Evolutionary conservation across 2,113 vertebrate genomes (phyloP).

Genomic region (Condylura cristata): DNA sequence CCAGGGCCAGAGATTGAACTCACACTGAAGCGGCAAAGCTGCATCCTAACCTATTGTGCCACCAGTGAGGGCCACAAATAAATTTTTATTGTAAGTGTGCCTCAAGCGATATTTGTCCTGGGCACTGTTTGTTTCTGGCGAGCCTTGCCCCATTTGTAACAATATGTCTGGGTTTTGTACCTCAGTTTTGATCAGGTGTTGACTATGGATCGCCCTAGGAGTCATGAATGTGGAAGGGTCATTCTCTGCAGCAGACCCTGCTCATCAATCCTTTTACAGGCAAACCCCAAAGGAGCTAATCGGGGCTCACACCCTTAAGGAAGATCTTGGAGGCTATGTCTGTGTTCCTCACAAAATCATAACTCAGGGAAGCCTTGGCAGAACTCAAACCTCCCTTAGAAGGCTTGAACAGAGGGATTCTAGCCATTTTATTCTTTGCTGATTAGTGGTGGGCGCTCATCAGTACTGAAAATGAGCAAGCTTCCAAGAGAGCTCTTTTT

Average conservation of each 20-base stretch:
- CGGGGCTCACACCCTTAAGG: not conserved
- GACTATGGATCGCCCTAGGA: not conserved
- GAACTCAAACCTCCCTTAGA: not conserved
- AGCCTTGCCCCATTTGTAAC: not conserved
- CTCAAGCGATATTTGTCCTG: not conserved
- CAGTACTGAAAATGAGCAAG: not conserved
- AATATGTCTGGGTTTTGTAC: not conserved
- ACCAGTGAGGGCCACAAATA: too few relatives aligned
- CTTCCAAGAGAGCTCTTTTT: not conserved
- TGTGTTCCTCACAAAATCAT: not conserved
- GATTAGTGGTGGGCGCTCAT: not conserved
- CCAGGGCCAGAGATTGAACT: too few relatives aligned
- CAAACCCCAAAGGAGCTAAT: not conserved
- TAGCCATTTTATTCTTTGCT: not conserved
- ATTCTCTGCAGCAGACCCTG: not conserved
- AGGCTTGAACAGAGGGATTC: not conserved
- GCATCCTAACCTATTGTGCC: too few relatives aligned
- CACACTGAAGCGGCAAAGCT: too few relatives aligned
- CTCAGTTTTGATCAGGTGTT: not conserved
- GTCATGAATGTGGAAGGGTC: not conserved
- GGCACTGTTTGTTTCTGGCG: not conserved
- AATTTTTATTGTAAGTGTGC: slow-evolving; percentile 11
- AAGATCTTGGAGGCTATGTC: not conserved
- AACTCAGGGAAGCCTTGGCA: not conserved
- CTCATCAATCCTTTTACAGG: not conserved